phyloP scores from a whole-genome alignment of 1,140 invertebrate species.

The Drosophila aff. region DNA sequence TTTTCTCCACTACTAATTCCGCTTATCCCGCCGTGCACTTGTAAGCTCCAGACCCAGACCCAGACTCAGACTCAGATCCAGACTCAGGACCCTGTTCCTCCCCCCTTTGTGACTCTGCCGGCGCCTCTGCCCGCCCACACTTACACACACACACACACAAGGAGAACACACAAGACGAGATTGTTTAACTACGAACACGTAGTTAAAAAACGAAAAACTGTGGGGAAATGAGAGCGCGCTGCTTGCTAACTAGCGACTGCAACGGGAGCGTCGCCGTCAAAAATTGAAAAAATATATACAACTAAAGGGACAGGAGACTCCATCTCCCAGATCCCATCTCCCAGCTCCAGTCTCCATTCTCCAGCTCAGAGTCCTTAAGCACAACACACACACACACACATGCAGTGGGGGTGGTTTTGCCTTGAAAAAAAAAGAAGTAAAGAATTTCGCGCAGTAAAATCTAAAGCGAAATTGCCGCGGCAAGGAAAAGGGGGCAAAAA shows the following conservation, averaged over 20 bases:
- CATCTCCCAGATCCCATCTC: not conserved
- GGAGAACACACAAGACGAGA: constrained; percentile 83
- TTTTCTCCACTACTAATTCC: constrained; percentile 70
- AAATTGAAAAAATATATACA: constrained; percentile 71
- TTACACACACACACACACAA: constrained; percentile 36
- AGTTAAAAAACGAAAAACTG: constrained; percentile 82
- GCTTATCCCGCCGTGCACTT: constrained; percentile 67
- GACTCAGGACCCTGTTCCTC: not conserved
- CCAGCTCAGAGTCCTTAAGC: constrained; percentile 22
- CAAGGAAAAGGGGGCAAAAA: constrained; percentile 5
- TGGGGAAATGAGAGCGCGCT: constrained; percentile 4
- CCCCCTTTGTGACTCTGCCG: constrained; percentile 5
- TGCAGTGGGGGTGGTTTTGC: constrained; percentile 55
- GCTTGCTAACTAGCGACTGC: constrained; percentile 57
- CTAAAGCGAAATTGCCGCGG: constrained; percentile 66
- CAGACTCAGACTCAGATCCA: too few species aligned
- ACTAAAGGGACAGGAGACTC: constrained; percentile 44
- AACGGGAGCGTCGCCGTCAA: constrained; percentile 57
- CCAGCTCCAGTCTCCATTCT: not conserved
- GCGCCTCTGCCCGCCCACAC: constrained; percentile 39
- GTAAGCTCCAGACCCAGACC: constrained; percentile 27
- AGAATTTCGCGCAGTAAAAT: constrained; percentile 77
- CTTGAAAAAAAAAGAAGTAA: constrained; percentile 66
- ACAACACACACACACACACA: constrained; percentile 41
- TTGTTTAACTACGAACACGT: constrained; percentile 85